Evolutionary conservation across 2,888 invertebrate genomes (phyloP), one percentile per base, ranked within the genome.

Genomic region (Tupiocoris notatus): DNA sequence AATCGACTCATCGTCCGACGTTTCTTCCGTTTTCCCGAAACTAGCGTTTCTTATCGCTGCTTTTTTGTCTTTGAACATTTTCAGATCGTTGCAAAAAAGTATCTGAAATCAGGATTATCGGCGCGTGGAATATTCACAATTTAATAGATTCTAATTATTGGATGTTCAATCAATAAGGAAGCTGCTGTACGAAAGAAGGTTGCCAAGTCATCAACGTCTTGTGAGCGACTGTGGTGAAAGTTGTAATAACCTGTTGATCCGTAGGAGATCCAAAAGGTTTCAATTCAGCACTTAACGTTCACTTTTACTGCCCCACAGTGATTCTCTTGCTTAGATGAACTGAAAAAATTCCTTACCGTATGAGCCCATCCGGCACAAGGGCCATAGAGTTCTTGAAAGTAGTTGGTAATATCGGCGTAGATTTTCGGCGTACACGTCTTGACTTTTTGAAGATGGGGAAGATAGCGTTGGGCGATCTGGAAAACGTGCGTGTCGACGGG

Each of bases 401-500:
- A 88, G 78, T 90, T 89, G 1, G 93, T 93, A 79, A 98, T 93
- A 85, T 95, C 92, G n/a, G 88, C 86, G 83, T 97, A 96, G 81
- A 93, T 88, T 84, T 90, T 91, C 20, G 91, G 90, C 0, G 93
- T 95, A 0, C 96, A 89, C 59, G 88, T 89, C 83, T 95, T 95
- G 78, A 89, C 88, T 39, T 88, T 88, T 58, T 86, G 85, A 66
- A 96, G 84, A 82, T 92, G 90, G 0, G 94, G 94, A 79, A 94
- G 84, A 82, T 97, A 97, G 66, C 78, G 75, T 77, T 89, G 86
- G 18, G 90, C 88, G 80, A 98, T 91, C 86, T 96, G 94, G 84
- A 92, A 94, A 22, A 99, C 94, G 83, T 99, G 98, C 0, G 97
- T 97, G 84, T 99, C 98, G 0, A 98, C 92, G 0, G 98, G 98